These are phyloP conservation scores for Aphodius granarius DNA, from an alignment of 2,888 invertebrate species.

Conservation along the genomic window DNA sequence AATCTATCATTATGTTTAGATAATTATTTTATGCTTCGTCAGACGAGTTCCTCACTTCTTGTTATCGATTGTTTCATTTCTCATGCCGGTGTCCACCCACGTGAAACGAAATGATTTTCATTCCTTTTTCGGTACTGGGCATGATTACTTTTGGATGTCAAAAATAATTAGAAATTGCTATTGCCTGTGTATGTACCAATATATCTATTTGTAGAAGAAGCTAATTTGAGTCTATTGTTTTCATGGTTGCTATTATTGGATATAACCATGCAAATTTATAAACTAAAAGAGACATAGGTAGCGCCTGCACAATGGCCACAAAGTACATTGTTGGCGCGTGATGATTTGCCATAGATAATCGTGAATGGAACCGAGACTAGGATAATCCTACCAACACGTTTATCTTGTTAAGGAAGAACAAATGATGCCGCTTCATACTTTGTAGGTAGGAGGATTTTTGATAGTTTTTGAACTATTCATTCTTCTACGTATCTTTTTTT, in stretches of 20 bases:
- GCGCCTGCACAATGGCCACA: not conserved
- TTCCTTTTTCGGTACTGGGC: not conserved
- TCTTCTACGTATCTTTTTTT: no score
- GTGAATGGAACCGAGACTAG: not conserved
- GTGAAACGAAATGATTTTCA: not conserved
- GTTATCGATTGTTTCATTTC: conserved; percentile 19
- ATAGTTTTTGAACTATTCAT: no score
- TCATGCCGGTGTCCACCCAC: conserved; percentile 17
- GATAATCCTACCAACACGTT: not conserved
- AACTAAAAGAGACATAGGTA: not conserved
- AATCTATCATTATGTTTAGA: conserved; percentile 25
- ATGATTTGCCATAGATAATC: not conserved
- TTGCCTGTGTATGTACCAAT: not conserved
- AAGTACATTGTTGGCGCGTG: not conserved
- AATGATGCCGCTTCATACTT: not conserved
- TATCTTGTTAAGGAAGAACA: not conserved
- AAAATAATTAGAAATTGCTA: not conserved
- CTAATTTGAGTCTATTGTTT: not conserved
- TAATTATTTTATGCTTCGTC: conserved; percentile 24
- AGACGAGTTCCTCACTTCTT: conserved; percentile 12
- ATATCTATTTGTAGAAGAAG: not conserved
- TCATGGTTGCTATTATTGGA: not conserved
- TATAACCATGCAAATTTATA: not conserved
- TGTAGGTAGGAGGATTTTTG: no score
- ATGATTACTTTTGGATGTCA: not conserved